Conservation (phyloP, 2,797 vertebrate species). For the Monodelphis domestica region DNA sequence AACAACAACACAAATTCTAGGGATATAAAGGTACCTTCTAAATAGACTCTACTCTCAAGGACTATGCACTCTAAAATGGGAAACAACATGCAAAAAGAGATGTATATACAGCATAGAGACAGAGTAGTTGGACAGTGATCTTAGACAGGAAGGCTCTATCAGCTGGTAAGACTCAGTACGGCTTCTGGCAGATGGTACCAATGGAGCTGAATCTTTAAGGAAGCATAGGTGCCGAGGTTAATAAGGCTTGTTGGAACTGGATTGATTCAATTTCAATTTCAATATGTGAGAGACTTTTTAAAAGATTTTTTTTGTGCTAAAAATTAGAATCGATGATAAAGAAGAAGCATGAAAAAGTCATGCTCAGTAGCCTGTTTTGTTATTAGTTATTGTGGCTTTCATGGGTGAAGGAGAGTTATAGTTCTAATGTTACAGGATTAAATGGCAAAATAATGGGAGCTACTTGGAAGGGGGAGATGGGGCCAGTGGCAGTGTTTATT, state of each 20-base stretch:
- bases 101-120: not conserved
- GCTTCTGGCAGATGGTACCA: not conserved
- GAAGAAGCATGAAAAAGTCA: slow-evolving; percentile 4
- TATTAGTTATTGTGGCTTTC: not conserved
- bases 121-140: not conserved
- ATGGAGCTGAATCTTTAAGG: not conserved
- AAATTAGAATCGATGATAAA: not conserved
- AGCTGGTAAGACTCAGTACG: not conserved
- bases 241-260: not conserved
- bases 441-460: not conserved
- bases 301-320: slow-evolving; percentile 23
- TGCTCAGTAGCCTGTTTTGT: not conserved
- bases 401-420: not conserved
- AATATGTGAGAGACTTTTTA: slow-evolving; percentile 16
- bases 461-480: not conserved
- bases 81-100: not conserved
- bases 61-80: not conserved
- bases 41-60: not conserved
- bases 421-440: not conserved
- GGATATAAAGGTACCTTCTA: not conserved
- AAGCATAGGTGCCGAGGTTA: not conserved
- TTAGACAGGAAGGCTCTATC: not conserved
- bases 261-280: not conserved
- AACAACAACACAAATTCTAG: not conserved
- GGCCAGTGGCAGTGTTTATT: not conserved